A percentile compares a stretch with the other conserved stretches of the same genome.
Conservation (phyloP, 2,888 invertebrate species). For the Scaeva pyrastri region DNA sequence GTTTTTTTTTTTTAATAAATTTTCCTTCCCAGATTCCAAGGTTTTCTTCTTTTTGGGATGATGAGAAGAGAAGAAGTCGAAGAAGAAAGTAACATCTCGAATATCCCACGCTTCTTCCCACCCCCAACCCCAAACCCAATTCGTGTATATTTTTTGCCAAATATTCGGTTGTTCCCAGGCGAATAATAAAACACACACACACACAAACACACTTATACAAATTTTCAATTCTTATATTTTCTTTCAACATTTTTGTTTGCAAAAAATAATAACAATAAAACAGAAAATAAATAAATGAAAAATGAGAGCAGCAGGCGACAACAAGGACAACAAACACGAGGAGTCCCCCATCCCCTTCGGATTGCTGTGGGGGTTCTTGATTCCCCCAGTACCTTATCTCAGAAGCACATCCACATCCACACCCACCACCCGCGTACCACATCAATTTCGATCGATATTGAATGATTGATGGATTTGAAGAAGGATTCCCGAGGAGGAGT, state of each 20-base stretch:
- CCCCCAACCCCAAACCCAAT: slow-evolving; percentile 3
- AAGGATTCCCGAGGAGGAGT: slow-evolving; percentile 22
- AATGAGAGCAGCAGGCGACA: slow-evolving; percentile 80
- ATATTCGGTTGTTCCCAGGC: slow-evolving; percentile 63
- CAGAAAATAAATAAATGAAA: slow-evolving; percentile 75
- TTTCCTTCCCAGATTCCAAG: slow-evolving; percentile 29
- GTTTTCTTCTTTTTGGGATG: not conserved
- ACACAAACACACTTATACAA: slow-evolving; percentile 2
- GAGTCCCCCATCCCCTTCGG: slow-evolving; percentile 29
- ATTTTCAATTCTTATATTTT: slow-evolving; percentile 61
- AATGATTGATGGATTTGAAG: slow-evolving; percentile 75
- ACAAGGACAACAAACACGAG: slow-evolving; percentile 72
- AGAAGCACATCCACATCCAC: not conserved
- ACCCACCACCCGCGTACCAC: slow-evolving; percentile 14
- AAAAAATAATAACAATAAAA: slow-evolving; percentile 74
- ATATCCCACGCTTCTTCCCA: slow-evolving; percentile 60
- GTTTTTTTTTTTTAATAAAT: slow-evolving; percentile 28
- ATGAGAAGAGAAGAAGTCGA: not conserved
- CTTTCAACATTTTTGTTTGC: slow-evolving; percentile 42
- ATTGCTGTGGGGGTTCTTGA: not conserved
- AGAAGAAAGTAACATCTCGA: slow-evolving; percentile 41
- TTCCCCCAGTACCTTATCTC: not conserved
- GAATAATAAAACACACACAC: slow-evolving; percentile 51
- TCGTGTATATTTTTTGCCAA: slow-evolving; percentile 30
- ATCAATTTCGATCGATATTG: slow-evolving; percentile 68